Evolutionary conservation across 2,113 vertebrate species (phyloP), one percentile per base, ranked within the genome.

Genomic region (Tringa solitaria): DNA sequence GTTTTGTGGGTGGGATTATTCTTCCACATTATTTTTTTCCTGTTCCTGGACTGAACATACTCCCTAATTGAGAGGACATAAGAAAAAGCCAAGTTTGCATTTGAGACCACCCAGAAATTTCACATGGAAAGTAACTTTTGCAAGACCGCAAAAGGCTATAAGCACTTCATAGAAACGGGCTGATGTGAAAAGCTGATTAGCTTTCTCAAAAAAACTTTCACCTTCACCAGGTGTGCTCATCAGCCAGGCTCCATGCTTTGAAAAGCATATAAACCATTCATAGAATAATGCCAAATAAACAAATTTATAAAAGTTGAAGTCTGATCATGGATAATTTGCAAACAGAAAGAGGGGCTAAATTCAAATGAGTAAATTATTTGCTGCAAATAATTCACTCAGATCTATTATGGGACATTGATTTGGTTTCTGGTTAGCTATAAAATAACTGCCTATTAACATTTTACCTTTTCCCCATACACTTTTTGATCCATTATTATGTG

Each of bases 401-500:
- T 92, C 94, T 96, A 93, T 97, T 96, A 97, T 82, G 87, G 80
- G 90, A 94, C 97, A 96, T 97, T 92, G 96, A 97, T 97, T 97
- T 93, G 59, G 93, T 93, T 97, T 96, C 97, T 97, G 89, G 70
- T 96, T 95, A 95, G 94, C 85, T 92, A 85, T 97, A 96, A 97
- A 97, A 97, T 95, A 93, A 95, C 90, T 96, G 86, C 87, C 85
- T 97, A 96, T 97, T 97, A 97, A 96, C 95, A 95, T 95, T 97
- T 96, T 96, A 93, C 93, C 92, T 97, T 97, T 92, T 94, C 97
- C 89, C 93, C 61, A 61, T 80, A 60, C 95, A 92, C 92, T 97
- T 97, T 96, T 96, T 97, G 95, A 97, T 97, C 95, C 89, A 97
- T 97, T 97, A 96, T 97, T 97, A 97, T 97, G 94, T 93, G 95